Conservation (phyloP, 2,888 invertebrate species). For the Dynastes maya region DNA sequence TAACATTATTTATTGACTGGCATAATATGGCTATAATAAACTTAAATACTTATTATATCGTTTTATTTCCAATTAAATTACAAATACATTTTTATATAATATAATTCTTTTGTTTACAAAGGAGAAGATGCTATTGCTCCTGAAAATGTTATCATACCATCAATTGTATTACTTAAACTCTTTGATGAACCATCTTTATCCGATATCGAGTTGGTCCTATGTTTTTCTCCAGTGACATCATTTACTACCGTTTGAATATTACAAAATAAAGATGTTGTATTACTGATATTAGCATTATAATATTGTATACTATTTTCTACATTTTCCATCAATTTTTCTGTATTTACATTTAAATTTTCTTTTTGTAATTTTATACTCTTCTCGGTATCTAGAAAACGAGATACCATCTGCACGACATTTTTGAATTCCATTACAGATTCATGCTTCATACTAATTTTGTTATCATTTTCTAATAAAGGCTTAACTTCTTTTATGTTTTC, state of each 20-base stretch:
- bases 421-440: constrained; percentile 45
- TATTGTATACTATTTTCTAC: neutral
- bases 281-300: neutral
- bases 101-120: neutral
- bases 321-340: constrained; percentile 1
- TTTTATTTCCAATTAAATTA: constrained; percentile 15
- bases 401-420: constrained; percentile 23
- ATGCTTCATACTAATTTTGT: constrained; percentile 44
- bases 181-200: neutral
- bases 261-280: constrained; percentile 3
- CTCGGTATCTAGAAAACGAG: neutral
- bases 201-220: neutral
- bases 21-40: constrained; percentile 43
- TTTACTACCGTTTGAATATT: constrained; percentile 24
- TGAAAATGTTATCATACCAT: constrained; percentile 30
- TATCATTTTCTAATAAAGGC: constrained; percentile 18
- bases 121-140: constrained; percentile 31
- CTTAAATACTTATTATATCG: constrained; percentile 6
- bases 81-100: neutral
- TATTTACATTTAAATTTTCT: constrained; percentile 23
- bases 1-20: constrained; percentile 52
- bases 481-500: constrained; percentile 6
- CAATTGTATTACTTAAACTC: neutral
- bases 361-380: neutral
- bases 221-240: neutral